Conservation (phyloP, 2,888 invertebrate species). For the Tetranychus piercei region DNA sequence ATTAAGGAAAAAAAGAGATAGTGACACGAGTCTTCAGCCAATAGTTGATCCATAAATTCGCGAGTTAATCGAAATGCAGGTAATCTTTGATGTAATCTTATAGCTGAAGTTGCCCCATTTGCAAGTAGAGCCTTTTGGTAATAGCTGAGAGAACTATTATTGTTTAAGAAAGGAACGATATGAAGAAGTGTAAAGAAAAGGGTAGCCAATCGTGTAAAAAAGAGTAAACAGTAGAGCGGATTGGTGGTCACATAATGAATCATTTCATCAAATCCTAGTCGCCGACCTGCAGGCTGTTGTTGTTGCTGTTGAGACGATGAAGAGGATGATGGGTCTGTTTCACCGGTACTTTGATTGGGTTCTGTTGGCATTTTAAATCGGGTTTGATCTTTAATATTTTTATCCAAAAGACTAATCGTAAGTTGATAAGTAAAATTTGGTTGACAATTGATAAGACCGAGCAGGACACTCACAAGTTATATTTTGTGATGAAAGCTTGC, state of each 20-base stretch:
- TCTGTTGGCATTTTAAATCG: neutral
- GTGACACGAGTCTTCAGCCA: slow-evolving; percentile 75
- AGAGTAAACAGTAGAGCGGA: neutral
- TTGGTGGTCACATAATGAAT: neutral
- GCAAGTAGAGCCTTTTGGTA: slow-evolving; percentile 49
- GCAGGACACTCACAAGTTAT: no score
- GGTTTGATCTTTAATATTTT: no score
- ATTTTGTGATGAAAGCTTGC: no score
- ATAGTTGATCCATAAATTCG: slow-evolving; percentile 58
- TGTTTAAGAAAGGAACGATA: slow-evolving; percentile 31
- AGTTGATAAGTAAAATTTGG: no score
- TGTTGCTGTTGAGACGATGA: neutral
- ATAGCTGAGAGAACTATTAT: slow-evolving; percentile 33
- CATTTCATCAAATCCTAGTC: neutral
- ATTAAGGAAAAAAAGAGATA: slow-evolving; percentile 87
- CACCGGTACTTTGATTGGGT: neutral
- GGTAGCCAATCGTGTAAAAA: slow-evolving; percentile 52
- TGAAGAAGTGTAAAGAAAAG: slow-evolving; percentile 43
- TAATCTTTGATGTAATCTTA: slow-evolving; percentile 80
- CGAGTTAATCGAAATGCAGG: slow-evolving; percentile 50
- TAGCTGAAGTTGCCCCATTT: slow-evolving; percentile 82
- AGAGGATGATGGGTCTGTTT: neutral
- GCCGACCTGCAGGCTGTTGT: neutral
- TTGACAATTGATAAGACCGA: no score
- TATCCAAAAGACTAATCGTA: no score